A percentile compares a stretch with the other conserved stretches of the same genome.
Evolutionary conservation across 2,888 invertebrate genomes (phyloP).

Genomic region (Drosophila suboccidentalis): DNA sequence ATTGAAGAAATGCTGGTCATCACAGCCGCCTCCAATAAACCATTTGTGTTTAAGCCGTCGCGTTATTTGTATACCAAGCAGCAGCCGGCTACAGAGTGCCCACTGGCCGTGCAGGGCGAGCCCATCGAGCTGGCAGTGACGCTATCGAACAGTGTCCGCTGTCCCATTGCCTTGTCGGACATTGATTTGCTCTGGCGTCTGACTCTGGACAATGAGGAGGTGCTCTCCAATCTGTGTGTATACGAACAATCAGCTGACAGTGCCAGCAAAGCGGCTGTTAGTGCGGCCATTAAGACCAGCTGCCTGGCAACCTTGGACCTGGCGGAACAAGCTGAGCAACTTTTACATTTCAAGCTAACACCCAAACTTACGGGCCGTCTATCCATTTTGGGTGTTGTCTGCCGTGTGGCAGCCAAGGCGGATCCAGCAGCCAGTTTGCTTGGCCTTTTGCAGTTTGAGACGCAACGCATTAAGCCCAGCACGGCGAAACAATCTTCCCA

Average conservation of each 20-base stretch:
- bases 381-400: slow-evolving; percentile 90
- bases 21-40: slow-evolving; percentile 89
- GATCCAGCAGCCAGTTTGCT: slow-evolving; percentile 81
- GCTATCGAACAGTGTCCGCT: slow-evolving; percentile 87
- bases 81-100: slow-evolving; percentile 89
- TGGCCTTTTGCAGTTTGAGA: slow-evolving; percentile 84
- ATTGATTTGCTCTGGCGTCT: slow-evolving; percentile 85
- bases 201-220: slow-evolving; percentile 84
- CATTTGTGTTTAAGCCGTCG: slow-evolving; percentile 92
- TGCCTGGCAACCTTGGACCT: slow-evolving; percentile 78
- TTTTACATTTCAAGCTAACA: slow-evolving; percentile 90
- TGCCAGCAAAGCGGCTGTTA: slow-evolving; percentile 74
- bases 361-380: slow-evolving; percentile 91
- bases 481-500: slow-evolving; percentile 70
- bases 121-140: slow-evolving; percentile 90
- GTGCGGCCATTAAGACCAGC: slow-evolving; percentile 82
- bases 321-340: slow-evolving; percentile 86
- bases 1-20: slow-evolving; percentile 92
- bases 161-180: slow-evolving; percentile 86
- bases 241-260: slow-evolving; percentile 82
- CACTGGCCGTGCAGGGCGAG: slow-evolving; percentile 92
- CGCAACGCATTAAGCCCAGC: slow-evolving; percentile 77
- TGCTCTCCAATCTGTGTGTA: slow-evolving; percentile 85
- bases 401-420: slow-evolving; percentile 82
- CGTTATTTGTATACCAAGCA: slow-evolving; percentile 90